Percentiles rank a stretch among this genome's conserved stretches.
Evolutionary conservation across 1,140 invertebrate genomes (phyloP).

Genomic region (Maconellicoccus hirsutus): DNA sequence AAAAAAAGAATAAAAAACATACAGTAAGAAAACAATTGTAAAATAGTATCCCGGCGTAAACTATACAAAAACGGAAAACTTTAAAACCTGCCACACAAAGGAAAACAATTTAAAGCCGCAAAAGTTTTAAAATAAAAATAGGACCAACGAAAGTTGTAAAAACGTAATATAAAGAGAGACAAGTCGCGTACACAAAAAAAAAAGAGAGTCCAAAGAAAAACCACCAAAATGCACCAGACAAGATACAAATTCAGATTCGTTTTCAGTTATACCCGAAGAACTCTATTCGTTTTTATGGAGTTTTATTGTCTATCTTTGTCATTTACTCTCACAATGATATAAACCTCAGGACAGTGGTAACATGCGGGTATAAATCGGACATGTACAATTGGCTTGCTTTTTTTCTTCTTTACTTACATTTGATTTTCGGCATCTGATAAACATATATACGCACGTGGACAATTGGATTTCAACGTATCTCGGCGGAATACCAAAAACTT

Average conservation of each 20-base stretch:
- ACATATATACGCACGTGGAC: slow-evolving; percentile 22
- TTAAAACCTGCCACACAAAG: slow-evolving; percentile 21
- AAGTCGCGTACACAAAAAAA: neutral
- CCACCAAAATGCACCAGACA: neutral
- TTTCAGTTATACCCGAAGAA: slow-evolving; percentile 17
- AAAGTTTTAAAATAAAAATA: slow-evolving; percentile 22
- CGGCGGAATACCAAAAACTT: slow-evolving; percentile 17
- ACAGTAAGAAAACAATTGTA: slow-evolving; percentile 6
- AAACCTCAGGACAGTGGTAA: neutral
- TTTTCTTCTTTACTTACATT: neutral
- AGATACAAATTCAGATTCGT: slow-evolving; percentile 21
- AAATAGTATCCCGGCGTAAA: slow-evolving; percentile 1
- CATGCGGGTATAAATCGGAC: neutral
- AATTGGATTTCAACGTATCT: slow-evolving; percentile 15
- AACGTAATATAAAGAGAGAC: slow-evolving; percentile 18
- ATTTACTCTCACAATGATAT: slow-evolving; percentile 11
- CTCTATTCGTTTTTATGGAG: slow-evolving; percentile 19
- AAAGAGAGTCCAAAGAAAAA: neutral
- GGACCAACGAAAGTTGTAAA: slow-evolving; percentile 16
- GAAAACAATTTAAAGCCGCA: slow-evolving; percentile 17
- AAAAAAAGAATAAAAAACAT: neutral
- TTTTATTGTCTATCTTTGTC: slow-evolving; percentile 20
- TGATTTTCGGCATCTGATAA: slow-evolving; percentile 18
- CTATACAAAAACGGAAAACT: slow-evolving; percentile 13
- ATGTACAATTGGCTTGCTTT: slow-evolving; percentile 7